A percentile compares a stretch with the other conserved stretches of the same genome.
Conservation (phyloP, 2,888 invertebrate species). For the Choreutis nemorana region DNA sequence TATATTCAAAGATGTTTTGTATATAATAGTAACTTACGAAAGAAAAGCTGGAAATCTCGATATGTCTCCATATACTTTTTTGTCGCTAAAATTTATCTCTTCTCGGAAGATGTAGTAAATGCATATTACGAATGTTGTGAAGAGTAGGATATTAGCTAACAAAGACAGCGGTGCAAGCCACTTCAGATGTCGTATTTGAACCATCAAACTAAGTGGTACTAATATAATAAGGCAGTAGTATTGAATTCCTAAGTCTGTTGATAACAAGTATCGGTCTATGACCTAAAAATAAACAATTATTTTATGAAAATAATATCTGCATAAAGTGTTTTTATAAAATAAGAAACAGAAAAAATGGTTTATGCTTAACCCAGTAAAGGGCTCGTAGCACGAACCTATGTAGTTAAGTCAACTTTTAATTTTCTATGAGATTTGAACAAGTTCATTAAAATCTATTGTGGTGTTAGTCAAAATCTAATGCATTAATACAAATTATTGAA, state of each 20-base stretch:
- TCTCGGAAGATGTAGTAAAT: constrained; percentile 80
- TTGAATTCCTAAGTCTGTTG: constrained; percentile 35
- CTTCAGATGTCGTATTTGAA: constrained; percentile 76
- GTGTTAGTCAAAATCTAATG: too few species aligned
- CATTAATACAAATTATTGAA: too few species aligned
- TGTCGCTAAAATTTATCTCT: constrained; percentile 42
- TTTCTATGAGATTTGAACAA: too few species aligned
- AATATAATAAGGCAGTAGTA: constrained; percentile 46
- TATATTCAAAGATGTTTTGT: not conserved
- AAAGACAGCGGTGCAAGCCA: constrained; percentile 88
- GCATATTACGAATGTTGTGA: constrained; percentile 80
- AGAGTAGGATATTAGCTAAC: constrained; percentile 82
- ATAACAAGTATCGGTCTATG: too few species aligned
- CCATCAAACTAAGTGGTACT: constrained; percentile 42
- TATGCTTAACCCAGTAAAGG: too few species aligned
- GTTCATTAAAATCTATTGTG: too few species aligned
- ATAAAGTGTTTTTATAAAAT: too few species aligned
- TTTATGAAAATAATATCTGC: too few species aligned
- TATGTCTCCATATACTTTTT: constrained; percentile 59
- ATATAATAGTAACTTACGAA: constrained; percentile 48
- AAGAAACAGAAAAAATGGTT: too few species aligned
- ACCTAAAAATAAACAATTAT: constrained; percentile 9
- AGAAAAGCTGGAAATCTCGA: constrained; percentile 85
- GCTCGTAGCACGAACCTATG: too few species aligned
- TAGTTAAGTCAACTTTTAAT: too few species aligned